Evolutionary conservation across 1,140 invertebrate genomes (phyloP).

Genomic region (Microplitis demolitor): DNA sequence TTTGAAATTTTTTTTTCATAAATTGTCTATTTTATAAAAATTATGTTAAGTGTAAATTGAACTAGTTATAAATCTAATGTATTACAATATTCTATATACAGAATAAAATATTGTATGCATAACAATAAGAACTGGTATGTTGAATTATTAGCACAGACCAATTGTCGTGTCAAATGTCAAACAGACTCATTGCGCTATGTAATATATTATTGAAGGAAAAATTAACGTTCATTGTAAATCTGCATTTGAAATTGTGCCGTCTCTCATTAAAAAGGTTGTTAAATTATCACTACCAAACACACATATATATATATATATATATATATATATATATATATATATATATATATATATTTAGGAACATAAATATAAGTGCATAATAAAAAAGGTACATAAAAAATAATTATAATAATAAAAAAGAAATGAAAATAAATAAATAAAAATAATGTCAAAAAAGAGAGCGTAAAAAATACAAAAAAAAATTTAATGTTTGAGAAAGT

Average conservation of each 20-base stretch:
- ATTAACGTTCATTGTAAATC: not conserved
- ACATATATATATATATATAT: no score
- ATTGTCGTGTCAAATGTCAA: slow-evolving; percentile 40
- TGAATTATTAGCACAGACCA: slow-evolving; percentile 33
- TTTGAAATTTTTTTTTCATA: no score
- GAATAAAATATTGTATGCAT: not conserved
- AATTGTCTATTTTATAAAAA: no score
- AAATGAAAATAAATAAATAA: not conserved
- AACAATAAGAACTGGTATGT: slow-evolving; percentile 6
- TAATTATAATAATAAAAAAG: slow-evolving; percentile 6
- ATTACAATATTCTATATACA: no score
- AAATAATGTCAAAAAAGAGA: not conserved
- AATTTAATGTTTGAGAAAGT: no score
- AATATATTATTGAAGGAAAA: not conserved
- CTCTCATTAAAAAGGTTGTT: no score
- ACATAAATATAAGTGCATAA: no score
- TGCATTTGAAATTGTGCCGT: not conserved
- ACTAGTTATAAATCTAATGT: no score
- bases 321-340: no score
- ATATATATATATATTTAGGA: no score
- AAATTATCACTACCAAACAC: no score
- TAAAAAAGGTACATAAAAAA: not conserved
- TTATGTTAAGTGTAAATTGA: no score
- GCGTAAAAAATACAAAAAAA: not conserved
- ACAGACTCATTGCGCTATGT: slow-evolving; percentile 16